These are phyloP conservation scores for Drosophila prosaltans DNA, from an alignment of 1,140 invertebrate species.

Conservation along the genomic window DNA sequence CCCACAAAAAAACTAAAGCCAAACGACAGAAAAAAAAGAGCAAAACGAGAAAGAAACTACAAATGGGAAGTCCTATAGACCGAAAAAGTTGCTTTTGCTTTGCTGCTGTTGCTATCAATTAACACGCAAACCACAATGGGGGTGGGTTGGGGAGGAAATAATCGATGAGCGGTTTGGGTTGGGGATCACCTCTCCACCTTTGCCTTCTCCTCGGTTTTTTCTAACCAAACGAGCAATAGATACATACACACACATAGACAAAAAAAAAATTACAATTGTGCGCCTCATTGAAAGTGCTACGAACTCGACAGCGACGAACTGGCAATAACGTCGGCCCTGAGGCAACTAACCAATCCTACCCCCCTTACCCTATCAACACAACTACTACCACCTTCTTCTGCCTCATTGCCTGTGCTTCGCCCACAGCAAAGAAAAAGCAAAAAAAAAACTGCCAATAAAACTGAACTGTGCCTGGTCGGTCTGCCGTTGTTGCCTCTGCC, in stretches of 20 bases:
- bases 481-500: background rate
- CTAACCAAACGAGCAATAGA: constrained; percentile 14
- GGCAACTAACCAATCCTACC: constrained; percentile 23
- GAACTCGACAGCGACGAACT: constrained; percentile 52
- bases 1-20: constrained; percentile 54
- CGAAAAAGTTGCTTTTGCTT: constrained; percentile 55
- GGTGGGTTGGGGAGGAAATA: constrained; percentile 47
- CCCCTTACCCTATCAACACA: constrained; percentile 19
- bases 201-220: background rate
- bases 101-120: constrained; percentile 71
- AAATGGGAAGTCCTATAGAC: constrained; percentile 30
- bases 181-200: background rate
- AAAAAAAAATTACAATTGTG: constrained; percentile 60
- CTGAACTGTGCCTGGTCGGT: constrained; percentile 61
- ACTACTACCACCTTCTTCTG: background rate
- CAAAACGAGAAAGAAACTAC: constrained; percentile 22
- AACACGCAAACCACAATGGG: constrained; percentile 67
- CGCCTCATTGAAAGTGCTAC: constrained; percentile 77
- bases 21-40: constrained; percentile 12
- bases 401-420: constrained; percentile 36
- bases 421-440: constrained; percentile 43
- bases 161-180: constrained; percentile 57
- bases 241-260: constrained; percentile 17
- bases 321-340: constrained; percentile 42
- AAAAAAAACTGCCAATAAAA: constrained; percentile 68